A percentile compares a stretch with the other conserved stretches of the same genome.
Conservation (phyloP, 2,797 vertebrate genomes). For the Ispidina lecontei region DNA sequence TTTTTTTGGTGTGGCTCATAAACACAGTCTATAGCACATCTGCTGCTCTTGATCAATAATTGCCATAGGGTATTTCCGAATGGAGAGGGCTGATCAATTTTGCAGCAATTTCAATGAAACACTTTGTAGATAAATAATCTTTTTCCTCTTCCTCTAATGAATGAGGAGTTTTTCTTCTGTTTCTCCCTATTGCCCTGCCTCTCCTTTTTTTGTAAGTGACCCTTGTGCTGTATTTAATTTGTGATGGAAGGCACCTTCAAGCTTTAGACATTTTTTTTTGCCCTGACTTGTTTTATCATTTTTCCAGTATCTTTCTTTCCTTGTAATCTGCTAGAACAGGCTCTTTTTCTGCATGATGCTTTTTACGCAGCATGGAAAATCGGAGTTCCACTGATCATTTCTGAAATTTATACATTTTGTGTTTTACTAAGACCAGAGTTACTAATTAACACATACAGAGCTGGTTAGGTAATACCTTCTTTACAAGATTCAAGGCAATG, state of each 20-base stretch:
- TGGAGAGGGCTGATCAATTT: slow-evolving; percentile 73
- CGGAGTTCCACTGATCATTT: background rate
- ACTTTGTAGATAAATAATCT: slow-evolving; percentile 68
- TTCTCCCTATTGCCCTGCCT: background rate
- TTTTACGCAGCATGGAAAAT: background rate
- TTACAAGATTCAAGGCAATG: background rate
- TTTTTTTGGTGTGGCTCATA: background rate
- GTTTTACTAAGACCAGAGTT: background rate
- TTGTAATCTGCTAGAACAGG: background rate
- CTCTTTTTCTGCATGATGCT: background rate
- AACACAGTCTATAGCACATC: slow-evolving; percentile 21
- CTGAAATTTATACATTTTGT: background rate
- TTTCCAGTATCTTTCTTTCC: background rate
- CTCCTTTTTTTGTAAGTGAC: background rate
- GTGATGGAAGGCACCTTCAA: slow-evolving; percentile 57
- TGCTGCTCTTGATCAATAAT: slow-evolving; percentile 60
- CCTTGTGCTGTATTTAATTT: slow-evolving; percentile 46
- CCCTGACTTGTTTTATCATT: slow-evolving; percentile 1
- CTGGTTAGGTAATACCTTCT: background rate
- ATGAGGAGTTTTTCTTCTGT: background rate
- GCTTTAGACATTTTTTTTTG: slow-evolving; percentile 10
- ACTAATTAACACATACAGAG: background rate
- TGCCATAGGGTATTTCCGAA: slow-evolving; percentile 58
- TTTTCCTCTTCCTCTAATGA: slow-evolving; percentile 67
- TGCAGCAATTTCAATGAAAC: slow-evolving; percentile 64